Evolutionary conservation across 2,888 invertebrate genomes (phyloP), one percentile per base, ranked within the genome.

Genomic region (Sussaba pulchella): DNA sequence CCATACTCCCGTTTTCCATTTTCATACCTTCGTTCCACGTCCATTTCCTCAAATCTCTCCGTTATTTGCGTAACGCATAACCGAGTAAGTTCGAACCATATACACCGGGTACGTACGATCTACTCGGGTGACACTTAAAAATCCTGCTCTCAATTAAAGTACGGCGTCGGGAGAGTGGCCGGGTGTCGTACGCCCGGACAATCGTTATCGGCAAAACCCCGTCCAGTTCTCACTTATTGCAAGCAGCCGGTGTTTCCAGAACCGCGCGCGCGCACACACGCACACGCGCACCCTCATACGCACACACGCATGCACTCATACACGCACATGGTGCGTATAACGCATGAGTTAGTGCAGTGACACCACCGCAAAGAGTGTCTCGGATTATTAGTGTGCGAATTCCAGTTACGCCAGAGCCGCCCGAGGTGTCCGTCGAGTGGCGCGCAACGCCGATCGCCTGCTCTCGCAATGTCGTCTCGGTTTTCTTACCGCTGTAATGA

Each of bases 371-470:
- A 61, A 73, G n/a, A n/a, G 54, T 24, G 83, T 85, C 47, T 71
- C 86, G 83, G 84, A 84, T 89, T 89, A 90, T 89, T 89, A 88
- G 87, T 88, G 89, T 88, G 90, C 89, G 89, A 89, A 90, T 90
- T 89, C 88, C 88, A 88, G 87, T 88, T 88, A 87, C 88, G 64
- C 57, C 2, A 2, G 70, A 64, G 36, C 90, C 63, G 41, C 14
- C 50, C 43, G 61, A 89, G 89, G 88, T 88, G 90, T 90, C 89
- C 85, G 86, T 82, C 82, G 74, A 57, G 66, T 36, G n/a, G 31
- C 84, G 79, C 86, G 31, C 19, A 84, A 45, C 77, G 47, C 45
- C 14, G 74, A 19, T 26, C 64, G 66, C 10, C 43, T n/a, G 14
- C 66, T 47, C 21, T 45, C n/a, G 52, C 54, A 67, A 69, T 63